Evolutionary conservation across 2,888 invertebrate genomes (phyloP).

Genomic region (Volucella bombylans): DNA sequence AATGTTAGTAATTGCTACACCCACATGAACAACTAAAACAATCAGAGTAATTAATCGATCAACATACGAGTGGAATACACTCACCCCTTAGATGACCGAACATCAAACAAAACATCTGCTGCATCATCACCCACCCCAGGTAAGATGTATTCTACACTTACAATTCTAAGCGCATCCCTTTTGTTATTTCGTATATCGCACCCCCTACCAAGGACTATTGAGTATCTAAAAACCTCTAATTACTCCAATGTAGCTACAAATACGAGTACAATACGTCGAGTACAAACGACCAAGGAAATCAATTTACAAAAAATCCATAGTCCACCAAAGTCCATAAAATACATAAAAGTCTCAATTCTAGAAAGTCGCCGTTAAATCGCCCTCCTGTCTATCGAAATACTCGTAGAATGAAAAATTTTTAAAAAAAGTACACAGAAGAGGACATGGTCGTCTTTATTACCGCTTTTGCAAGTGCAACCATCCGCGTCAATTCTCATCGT

Average conservation of each 20-base stretch:
- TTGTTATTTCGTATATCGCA: constrained; percentile 8
- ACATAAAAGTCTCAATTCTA: constrained; percentile 7
- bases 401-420: not conserved
- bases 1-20: not conserved
- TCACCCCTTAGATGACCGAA: constrained; percentile 31
- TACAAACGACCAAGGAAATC: constrained; percentile 41
- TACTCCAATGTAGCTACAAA: constrained; percentile 31
- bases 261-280: too few species aligned
- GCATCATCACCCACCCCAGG: constrained; percentile 43
- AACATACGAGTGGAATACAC: not conserved
- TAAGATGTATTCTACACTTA: constrained; percentile 25
- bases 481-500: constrained; percentile 66
- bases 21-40: constrained; percentile 27
- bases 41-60: constrained; percentile 54
- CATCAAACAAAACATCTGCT: constrained; percentile 50
- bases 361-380: constrained; percentile 27
- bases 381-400: constrained; percentile 4
- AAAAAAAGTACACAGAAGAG: constrained; percentile 25
- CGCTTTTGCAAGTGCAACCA: constrained; percentile 56
- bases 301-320: constrained; percentile 56
- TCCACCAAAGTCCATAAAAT: constrained; percentile 48
- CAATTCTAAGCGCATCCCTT: constrained; percentile 21
- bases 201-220: constrained; percentile 3
- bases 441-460: constrained; percentile 28
- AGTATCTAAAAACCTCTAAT: constrained; percentile 56